A percentile compares a stretch with the other conserved stretches of the same genome.
phyloP scores from a whole-genome alignment of 2,888 invertebrate species.

The Drosophila algonquin region DNA sequence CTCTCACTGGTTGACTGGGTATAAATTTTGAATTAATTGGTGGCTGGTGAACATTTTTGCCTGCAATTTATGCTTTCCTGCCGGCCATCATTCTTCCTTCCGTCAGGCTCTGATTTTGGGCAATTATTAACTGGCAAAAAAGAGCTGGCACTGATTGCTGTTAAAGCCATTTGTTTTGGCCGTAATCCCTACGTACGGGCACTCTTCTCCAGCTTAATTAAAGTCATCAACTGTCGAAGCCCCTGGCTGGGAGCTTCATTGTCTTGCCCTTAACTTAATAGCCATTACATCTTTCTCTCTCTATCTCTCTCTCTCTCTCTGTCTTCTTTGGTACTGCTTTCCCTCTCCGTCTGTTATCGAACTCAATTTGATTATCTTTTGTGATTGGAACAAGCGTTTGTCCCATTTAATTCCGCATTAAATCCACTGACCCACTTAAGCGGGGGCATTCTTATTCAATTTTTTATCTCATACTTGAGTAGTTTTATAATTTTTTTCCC shows the following conservation, averaged over 20 bases:
- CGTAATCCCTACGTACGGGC: neutral
- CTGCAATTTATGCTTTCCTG: slow-evolving; percentile 44
- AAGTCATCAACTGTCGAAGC: slow-evolving; percentile 5
- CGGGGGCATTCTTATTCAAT: slow-evolving; percentile 42
- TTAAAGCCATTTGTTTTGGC: slow-evolving; percentile 42
- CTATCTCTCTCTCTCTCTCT: neutral
- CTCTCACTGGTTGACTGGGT: slow-evolving; percentile 48
- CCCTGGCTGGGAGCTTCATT: neutral
- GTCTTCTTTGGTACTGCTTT: neutral
- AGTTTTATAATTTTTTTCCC: slow-evolving; percentile 25
- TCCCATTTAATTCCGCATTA: slow-evolving; percentile 60
- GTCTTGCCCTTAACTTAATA: neutral
- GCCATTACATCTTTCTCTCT: neutral
- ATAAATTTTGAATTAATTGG: slow-evolving; percentile 79
- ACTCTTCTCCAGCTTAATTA: slow-evolving; percentile 22
- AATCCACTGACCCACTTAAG: slow-evolving; percentile 58
- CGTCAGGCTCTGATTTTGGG: slow-evolving; percentile 35
- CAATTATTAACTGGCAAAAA: slow-evolving; percentile 30
- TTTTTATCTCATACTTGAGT: slow-evolving; percentile 27
- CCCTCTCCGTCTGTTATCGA: slow-evolving; percentile 43
- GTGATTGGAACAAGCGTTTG: slow-evolving; percentile 56
- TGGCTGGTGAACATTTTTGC: slow-evolving; percentile 31
- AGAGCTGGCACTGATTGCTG: slow-evolving; percentile 8
- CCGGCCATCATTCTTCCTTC: slow-evolving; percentile 23
- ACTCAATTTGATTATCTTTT: slow-evolving; percentile 58